Evolutionary conservation across 1,140 invertebrate species (phyloP).

Genomic region (Ips nitidus): DNA sequence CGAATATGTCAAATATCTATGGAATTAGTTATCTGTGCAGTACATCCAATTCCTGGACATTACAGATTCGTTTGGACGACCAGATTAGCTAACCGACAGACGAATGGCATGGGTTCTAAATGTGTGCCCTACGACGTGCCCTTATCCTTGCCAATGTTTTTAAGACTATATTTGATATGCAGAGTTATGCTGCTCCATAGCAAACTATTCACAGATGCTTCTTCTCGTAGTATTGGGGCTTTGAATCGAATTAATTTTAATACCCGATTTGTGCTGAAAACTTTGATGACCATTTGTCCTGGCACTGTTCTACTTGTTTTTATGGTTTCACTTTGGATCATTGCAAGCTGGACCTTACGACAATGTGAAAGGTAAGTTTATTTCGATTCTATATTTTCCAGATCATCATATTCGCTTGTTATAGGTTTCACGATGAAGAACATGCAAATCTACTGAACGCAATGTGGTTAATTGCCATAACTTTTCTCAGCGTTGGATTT

Average conservation of each 20-base stretch:
- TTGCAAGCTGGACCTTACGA: slow-evolving; percentile 96
- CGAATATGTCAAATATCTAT: slow-evolving; percentile 89
- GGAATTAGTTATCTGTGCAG: slow-evolving; percentile 92
- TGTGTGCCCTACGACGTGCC: slow-evolving; percentile 94
- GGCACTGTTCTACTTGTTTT: slow-evolving; percentile 97
- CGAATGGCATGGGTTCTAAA: slow-evolving; percentile 77
- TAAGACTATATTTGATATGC: slow-evolving; percentile 97
- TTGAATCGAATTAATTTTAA: slow-evolving; percentile 99
- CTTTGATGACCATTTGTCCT: slow-evolving; percentile 99
- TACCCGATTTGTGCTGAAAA: slow-evolving; percentile 98
- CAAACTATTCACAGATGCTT: slow-evolving; percentile 98
- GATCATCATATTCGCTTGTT: background rate
- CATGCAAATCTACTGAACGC: slow-evolving; percentile 97
- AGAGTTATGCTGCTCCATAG: slow-evolving; percentile 98
- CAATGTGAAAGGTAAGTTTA: slow-evolving; percentile 94
- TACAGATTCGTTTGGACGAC: slow-evolving; percentile 96
- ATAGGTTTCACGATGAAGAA: slow-evolving; percentile 93
- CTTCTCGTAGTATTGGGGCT: slow-evolving; percentile 90
- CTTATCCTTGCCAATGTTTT: slow-evolving; percentile 98
- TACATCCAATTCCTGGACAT: slow-evolving; percentile 96
- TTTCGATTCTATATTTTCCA: slow-evolving; percentile 1
- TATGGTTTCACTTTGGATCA: slow-evolving; percentile 99
- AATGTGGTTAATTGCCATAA: slow-evolving; percentile 99
- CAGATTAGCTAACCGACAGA: slow-evolving; percentile 84
- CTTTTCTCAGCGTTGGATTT: slow-evolving; percentile 97